Conservation (phyloP, 2,888 invertebrate genomes). For the Phoronis australis region DNA sequence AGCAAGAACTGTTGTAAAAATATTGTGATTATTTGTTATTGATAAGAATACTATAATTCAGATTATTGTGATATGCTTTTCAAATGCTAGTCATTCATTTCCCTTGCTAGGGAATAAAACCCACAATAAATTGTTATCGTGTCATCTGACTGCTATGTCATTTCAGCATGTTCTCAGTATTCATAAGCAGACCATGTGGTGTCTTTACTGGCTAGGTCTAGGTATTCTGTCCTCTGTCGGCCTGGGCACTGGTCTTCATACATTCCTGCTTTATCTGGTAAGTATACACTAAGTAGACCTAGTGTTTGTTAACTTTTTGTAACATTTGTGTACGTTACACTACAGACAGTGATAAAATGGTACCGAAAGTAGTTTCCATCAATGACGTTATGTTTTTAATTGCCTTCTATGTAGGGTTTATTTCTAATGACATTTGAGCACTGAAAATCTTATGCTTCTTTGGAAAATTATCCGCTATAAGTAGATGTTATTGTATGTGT, state of each 20-base stretch:
- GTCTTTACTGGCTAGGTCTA: slow-evolving; percentile 84
- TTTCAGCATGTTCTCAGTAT: slow-evolving; percentile 40
- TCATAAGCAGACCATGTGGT: slow-evolving; percentile 61
- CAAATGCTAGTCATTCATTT: too few relatives aligned
- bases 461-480: neutral
- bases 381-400: too few relatives aligned
- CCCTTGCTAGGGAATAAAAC: neutral
- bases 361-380: too few relatives aligned
- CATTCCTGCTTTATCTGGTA: slow-evolving; percentile 88
- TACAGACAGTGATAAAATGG: too few relatives aligned
- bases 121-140: neutral
- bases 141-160: neutral
- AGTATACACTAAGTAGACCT: slow-evolving; percentile 27
- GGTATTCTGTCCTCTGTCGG: slow-evolving; percentile 97
- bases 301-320: too few relatives aligned
- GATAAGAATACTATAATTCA: neutral
- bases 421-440: too few relatives aligned
- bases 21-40: neutral
- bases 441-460: neutral
- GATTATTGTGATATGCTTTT: neutral
- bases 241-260: slow-evolving; percentile 95
- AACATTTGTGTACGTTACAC: too few relatives aligned
- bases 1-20: neutral
- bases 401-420: too few relatives aligned
- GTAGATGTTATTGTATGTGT: neutral